A percentile compares a stretch with the other conserved stretches of the same genome.
These are phyloP conservation scores for Ceratina japonica DNA, from an alignment of 1,140 invertebrate species.

Conservation along the genomic window DNA sequence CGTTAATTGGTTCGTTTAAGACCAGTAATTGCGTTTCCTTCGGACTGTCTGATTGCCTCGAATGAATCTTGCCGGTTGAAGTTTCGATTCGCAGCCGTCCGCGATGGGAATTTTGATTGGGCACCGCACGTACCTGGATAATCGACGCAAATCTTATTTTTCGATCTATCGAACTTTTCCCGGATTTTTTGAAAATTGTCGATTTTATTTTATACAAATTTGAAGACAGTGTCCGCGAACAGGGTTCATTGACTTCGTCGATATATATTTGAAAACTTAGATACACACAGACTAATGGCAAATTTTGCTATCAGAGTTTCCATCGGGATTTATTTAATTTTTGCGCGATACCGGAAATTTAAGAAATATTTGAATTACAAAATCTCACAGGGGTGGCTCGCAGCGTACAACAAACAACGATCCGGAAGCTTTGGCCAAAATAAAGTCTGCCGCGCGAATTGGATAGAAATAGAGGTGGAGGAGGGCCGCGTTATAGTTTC, in stretches of 20 bases:
- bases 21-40: slow-evolving; percentile 30
- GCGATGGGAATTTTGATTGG: not conserved
- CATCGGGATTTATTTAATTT: not conserved
- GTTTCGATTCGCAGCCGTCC: slow-evolving; percentile 5
- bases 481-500: slow-evolving; percentile 28
- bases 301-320: no score
- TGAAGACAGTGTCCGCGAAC: no score
- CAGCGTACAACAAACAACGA: slow-evolving; percentile 31
- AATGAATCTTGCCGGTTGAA: slow-evolving; percentile 17
- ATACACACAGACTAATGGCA: no score
- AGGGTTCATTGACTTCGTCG: no score
- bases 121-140: not conserved
- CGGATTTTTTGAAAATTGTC: no score
- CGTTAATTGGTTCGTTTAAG: slow-evolving; percentile 33
- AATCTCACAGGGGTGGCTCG: not conserved
- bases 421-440: slow-evolving; percentile 43
- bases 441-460: slow-evolving; percentile 45
- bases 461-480: slow-evolving; percentile 22
- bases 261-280: no score
- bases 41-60: slow-evolving; percentile 8
- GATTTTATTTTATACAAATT: no score
- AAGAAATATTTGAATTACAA: slow-evolving; percentile 35
- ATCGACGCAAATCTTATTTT: not conserved
- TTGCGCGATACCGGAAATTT: not conserved
- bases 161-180: no score